Conservation (phyloP, 2,113 vertebrate species). For the Varanus salvator region DNA sequence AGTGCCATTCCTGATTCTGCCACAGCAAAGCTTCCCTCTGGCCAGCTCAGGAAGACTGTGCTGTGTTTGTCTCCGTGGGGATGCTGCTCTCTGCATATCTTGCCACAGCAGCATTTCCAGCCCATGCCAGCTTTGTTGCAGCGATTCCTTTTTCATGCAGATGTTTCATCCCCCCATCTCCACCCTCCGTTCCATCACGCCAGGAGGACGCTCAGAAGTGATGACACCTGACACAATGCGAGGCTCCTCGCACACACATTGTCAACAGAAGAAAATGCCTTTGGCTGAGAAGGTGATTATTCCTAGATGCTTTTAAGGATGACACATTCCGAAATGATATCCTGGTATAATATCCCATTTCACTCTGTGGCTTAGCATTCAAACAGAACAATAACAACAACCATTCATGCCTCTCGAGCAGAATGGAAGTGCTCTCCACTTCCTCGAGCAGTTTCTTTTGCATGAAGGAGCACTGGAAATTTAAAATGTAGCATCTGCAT, state of each 20-base stretch:
- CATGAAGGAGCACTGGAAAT: not conserved
- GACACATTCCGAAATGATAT: not conserved
- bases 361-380: not conserved
- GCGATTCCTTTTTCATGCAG: conserved; percentile 71
- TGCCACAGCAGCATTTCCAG: conserved; percentile 52
- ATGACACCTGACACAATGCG: conserved; percentile 47
- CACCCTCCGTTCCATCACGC: conserved; percentile 41
- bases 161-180: conserved; percentile 18
- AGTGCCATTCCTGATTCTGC: not conserved
- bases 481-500: not conserved
- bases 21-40: conserved; percentile 22
- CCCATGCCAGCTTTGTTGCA: conserved; percentile 62
- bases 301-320: conserved; percentile 50
- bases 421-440: not conserved
- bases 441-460: not conserved
- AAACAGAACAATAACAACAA: not conserved
- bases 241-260: conserved; percentile 10
- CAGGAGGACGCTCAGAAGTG: conserved; percentile 57
- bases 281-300: conserved; percentile 60
- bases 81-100: conserved; percentile 61
- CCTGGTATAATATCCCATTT: not conserved
- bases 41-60: conserved; percentile 52
- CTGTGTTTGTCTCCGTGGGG: conserved; percentile 49
- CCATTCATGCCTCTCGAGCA: not conserved
- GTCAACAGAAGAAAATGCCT: conserved; percentile 53